Conservation (phyloP, 2,113 vertebrate genomes). For the Triplophysa dalaica region DNA sequence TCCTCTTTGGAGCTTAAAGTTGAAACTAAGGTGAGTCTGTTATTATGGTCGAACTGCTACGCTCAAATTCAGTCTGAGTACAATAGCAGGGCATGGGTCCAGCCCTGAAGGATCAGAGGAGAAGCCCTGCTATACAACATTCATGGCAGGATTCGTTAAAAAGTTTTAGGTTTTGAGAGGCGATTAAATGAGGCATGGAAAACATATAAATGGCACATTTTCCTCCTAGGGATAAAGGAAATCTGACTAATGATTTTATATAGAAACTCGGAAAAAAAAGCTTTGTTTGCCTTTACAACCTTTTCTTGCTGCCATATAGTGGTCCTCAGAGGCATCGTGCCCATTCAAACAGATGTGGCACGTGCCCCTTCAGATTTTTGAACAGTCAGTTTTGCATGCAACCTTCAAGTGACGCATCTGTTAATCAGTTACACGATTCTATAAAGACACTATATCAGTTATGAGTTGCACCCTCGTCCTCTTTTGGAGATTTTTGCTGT, state of each 20-base stretch:
- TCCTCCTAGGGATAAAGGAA: slow-evolving; percentile 30
- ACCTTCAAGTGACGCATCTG: no score
- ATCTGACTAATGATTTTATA: slow-evolving; percentile 33
- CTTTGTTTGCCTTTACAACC: neutral
- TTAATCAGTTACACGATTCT: no score
- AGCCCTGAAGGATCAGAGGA: slow-evolving; percentile 42
- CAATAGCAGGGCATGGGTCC: slow-evolving; percentile 52
- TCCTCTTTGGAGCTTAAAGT: slow-evolving; percentile 41
- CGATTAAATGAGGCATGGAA: slow-evolving; percentile 45
- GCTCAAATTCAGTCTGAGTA: slow-evolving; percentile 36
- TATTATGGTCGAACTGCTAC: slow-evolving; percentile 49
- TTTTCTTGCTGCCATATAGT: neutral
- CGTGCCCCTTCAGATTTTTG: no score
- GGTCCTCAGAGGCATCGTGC: no score
- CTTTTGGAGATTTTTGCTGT: no score
- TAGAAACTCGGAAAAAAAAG: slow-evolving; percentile 16
- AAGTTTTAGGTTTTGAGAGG: slow-evolving; percentile 42
- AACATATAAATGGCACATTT: slow-evolving; percentile 50
- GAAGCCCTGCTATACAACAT: slow-evolving; percentile 43
- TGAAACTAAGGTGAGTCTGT: slow-evolving; percentile 49
- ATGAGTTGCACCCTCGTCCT: no score
- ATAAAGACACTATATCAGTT: no score
- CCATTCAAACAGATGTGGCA: no score
- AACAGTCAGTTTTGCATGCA: no score
- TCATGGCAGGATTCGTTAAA: slow-evolving; percentile 50